Evolutionary conservation across 1,140 invertebrate species (phyloP).

Genomic region (Cydia pomonella): DNA sequence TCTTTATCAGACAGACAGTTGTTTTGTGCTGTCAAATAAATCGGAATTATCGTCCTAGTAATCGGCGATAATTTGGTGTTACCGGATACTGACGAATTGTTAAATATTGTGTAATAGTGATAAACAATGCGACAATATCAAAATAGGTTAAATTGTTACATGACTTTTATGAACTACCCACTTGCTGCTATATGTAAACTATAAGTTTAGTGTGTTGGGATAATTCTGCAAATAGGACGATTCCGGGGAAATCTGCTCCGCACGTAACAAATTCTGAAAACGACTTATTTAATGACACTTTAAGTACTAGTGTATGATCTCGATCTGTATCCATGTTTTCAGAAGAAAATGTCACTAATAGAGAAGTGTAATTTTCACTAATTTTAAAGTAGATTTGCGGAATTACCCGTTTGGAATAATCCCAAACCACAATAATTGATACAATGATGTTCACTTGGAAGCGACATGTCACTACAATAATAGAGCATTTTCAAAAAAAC

Average conservation of each 20-base stretch:
- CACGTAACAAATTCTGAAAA: not conserved
- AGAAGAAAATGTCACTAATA: not conserved
- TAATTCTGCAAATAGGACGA: not conserved
- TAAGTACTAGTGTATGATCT: not conserved
- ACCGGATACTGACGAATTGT: slow-evolving; percentile 39
- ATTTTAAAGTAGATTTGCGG: not conserved
- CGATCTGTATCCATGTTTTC: not conserved
- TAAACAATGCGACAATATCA: slow-evolving; percentile 74
- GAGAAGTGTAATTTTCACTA: not conserved
- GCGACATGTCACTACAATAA: not conserved
- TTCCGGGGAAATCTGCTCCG: not conserved
- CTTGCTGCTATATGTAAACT: not conserved
- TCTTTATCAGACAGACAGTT: slow-evolving; percentile 26
- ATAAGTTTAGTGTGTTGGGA: not conserved
- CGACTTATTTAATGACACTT: not conserved
- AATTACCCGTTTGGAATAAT: not conserved
- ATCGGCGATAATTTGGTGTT: slow-evolving; percentile 4
- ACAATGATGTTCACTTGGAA: slow-evolving; percentile 18
- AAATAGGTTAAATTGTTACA: slow-evolving; percentile 65
- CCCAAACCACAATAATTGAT: not conserved
- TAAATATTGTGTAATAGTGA: slow-evolving; percentile 56
- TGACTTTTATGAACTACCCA: not conserved
- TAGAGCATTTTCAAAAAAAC: not conserved
- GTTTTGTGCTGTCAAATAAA: not conserved
- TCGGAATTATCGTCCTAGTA: not conserved